Evolutionary conservation across 1,140 invertebrate species (phyloP).

Genomic region (Drusus annulatus): DNA sequence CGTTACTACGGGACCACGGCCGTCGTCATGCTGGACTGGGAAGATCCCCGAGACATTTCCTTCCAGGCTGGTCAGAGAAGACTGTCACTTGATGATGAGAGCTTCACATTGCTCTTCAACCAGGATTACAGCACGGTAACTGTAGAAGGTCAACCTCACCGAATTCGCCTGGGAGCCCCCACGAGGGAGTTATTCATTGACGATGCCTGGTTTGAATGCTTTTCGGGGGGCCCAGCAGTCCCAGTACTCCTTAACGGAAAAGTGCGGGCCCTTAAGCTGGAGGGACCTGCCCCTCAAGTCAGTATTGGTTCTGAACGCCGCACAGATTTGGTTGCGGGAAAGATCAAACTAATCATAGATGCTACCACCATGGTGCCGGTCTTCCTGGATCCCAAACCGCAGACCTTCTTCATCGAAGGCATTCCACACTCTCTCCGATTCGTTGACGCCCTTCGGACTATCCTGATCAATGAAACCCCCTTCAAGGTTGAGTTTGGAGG

Average conservation of each 20-base stretch:
- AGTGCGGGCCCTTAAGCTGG: constrained; percentile 82
- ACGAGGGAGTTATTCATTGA: constrained; percentile 94
- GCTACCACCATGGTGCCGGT: constrained; percentile 84
- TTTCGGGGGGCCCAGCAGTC: constrained; percentile 92
- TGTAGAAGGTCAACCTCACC: constrained; percentile 80
- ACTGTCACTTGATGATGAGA: constrained; percentile 82
- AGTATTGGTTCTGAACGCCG: constrained; percentile 81
- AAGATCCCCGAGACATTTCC: constrained; percentile 88
- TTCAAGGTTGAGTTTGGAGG: constrained; percentile 93
- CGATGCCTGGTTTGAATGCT: constrained; percentile 88
- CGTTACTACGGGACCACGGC: constrained; percentile 89
- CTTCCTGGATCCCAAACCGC: constrained; percentile 89
- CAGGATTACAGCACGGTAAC: constrained; percentile 81
- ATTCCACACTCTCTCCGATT: constrained; percentile 85
- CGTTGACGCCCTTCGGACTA: constrained; percentile 81
- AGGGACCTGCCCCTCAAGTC: constrained; percentile 90
- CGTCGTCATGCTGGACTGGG: constrained; percentile 86
- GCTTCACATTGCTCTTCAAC: constrained; percentile 79
- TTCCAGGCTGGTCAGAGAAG: constrained; percentile 81
- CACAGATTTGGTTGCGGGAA: constrained; percentile 85
- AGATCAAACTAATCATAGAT: constrained; percentile 88
- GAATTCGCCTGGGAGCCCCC: constrained; percentile 91
- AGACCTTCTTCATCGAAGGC: constrained; percentile 84
- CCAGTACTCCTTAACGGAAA: constrained; percentile 87
- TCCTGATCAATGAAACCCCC: constrained; percentile 87